These are phyloP conservation scores for Charina bottae DNA, from an alignment of 2,113 vertebrate genomes.

Conservation along the genomic window DNA sequence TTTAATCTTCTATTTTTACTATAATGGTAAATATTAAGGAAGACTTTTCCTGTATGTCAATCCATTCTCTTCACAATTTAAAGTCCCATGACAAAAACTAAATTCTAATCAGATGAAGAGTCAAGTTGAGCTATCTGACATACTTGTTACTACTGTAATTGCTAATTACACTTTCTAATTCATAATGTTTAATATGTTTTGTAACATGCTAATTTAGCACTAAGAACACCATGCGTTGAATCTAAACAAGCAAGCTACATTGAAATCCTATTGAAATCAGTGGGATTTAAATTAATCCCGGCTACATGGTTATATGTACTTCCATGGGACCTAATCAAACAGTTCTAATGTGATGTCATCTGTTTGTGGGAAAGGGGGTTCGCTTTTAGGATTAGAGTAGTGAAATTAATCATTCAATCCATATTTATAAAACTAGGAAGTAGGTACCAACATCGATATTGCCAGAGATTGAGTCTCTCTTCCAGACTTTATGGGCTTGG, in stretches of 20 bases:
- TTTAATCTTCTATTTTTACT: not conserved
- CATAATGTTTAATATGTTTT: not conserved
- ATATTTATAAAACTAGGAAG: not conserved
- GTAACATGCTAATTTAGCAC: not conserved
- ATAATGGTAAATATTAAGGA: not conserved
- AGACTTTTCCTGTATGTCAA: not conserved
- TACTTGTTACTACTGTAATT: not conserved
- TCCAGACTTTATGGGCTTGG: not conserved
- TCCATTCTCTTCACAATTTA: not conserved
- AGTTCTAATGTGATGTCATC: not conserved
- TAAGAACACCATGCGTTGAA: not conserved
- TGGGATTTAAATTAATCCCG: not conserved
- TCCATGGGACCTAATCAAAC: not conserved
- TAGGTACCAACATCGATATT: not conserved
- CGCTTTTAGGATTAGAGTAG: not conserved
- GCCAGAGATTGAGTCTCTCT: not conserved
- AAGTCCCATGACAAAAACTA: not conserved
- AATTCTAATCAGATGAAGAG: not conserved
- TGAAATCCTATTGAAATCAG: not conserved
- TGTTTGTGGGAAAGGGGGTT: not conserved
- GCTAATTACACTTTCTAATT: not conserved
- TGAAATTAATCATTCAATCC: not conserved
- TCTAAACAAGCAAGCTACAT: not conserved
- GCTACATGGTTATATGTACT: not conserved
- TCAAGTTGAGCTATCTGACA: not conserved